phyloP scores from a whole-genome alignment of 2,888 invertebrate species.

The Calliopum simillimum region DNA sequence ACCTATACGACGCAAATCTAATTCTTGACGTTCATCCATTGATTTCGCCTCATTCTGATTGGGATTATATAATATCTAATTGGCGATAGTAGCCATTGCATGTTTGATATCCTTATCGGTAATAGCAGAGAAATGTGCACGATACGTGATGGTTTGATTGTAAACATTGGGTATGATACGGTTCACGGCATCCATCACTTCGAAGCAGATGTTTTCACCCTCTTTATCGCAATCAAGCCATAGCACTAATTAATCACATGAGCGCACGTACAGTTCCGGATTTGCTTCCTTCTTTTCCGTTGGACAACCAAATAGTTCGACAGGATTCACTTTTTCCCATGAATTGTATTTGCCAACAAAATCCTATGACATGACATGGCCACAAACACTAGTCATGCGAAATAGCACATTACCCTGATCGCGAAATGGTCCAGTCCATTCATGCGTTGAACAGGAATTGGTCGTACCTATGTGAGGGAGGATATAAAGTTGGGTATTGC shows the following conservation, averaged over 20 bases:
- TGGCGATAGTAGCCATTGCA: slow-evolving; percentile 88
- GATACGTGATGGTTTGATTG: slow-evolving; percentile 76
- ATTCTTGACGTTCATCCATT: slow-evolving; percentile 96
- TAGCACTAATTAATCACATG: slow-evolving; percentile 89
- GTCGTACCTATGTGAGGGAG: slow-evolving; percentile 77
- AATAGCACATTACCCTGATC: slow-evolving; percentile 77
- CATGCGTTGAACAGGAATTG: slow-evolving; percentile 92
- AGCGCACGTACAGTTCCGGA: slow-evolving; percentile 91
- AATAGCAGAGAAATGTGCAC: slow-evolving; percentile 97
- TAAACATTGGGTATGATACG: slow-evolving; percentile 78
- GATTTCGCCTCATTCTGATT: slow-evolving; percentile 97
- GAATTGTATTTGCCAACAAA: slow-evolving; percentile 94
- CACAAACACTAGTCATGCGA: slow-evolving; percentile 99
- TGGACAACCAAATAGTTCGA: slow-evolving; percentile 91
- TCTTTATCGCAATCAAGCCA: slow-evolving; percentile 99
- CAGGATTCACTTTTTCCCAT: slow-evolving; percentile 98
- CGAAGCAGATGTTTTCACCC: slow-evolving; percentile 99
- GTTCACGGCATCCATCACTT: slow-evolving; percentile 77
- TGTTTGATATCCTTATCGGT: slow-evolving; percentile 97
- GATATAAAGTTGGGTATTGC: slow-evolving; percentile 1
- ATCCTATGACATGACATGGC: slow-evolving; percentile 97
- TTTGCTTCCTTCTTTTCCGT: slow-evolving; percentile 97
- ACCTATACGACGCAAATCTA: slow-evolving; percentile 97
- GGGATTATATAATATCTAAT: slow-evolving; percentile 85
- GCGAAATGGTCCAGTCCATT: slow-evolving; percentile 89